Evolutionary conservation across 2,113 vertebrate genomes (phyloP).

Genomic region (Triplophysa rosa): DNA sequence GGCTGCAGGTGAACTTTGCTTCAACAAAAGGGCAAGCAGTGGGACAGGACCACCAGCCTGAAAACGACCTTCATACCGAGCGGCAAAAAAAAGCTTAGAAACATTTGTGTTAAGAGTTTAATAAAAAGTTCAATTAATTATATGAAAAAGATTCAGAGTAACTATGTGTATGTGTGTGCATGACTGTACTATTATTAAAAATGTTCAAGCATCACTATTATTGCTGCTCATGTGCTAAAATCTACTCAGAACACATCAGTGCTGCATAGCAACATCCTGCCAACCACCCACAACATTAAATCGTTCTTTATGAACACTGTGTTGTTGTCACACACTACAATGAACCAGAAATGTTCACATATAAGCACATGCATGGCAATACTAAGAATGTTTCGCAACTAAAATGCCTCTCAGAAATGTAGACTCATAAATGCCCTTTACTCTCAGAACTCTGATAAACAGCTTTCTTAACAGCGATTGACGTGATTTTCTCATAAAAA

Average conservation of each 20-base stretch:
- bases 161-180: conserved; percentile 12
- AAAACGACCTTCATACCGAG: too few species aligned
- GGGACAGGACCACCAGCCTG: too few species aligned
- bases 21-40: too few species aligned
- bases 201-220: too few species aligned
- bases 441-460: background rate
- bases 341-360: background rate
- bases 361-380: too few species aligned
- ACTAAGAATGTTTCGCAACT: background rate
- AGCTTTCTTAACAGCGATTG: background rate
- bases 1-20: too few species aligned
- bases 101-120: background rate
- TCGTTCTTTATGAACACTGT: too few species aligned
- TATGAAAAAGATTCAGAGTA: background rate
- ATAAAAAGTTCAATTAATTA: too few species aligned
- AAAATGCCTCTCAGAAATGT: background rate
- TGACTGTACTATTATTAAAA: background rate
- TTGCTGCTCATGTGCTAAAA: too few species aligned
- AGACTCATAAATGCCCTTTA: too few species aligned
- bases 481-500: background rate
- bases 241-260: too few species aligned
- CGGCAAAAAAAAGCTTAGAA: too few species aligned
- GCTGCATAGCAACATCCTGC: background rate
- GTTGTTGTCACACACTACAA: background rate
- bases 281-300: background rate